Evolutionary conservation across 2,888 invertebrate genomes (phyloP).

Genomic region (Dorcus hopei): DNA sequence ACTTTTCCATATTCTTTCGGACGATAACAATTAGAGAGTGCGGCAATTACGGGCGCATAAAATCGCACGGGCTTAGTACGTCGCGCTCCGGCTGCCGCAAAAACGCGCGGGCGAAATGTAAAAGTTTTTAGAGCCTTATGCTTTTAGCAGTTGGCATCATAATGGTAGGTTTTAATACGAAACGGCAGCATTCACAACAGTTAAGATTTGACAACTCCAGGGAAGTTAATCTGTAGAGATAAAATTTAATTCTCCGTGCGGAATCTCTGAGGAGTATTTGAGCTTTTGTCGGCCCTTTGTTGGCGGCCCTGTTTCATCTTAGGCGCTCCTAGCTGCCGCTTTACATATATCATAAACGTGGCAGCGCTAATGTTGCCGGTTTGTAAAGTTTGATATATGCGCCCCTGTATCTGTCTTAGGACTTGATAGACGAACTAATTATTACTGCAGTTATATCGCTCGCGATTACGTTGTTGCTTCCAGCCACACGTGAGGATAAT

Average conservation of each 20-base stretch:
- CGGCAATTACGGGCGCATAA: background rate
- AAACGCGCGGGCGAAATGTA: slow-evolving; percentile 6
- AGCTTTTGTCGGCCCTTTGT: slow-evolving; percentile 29
- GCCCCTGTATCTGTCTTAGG: slow-evolving; percentile 28
- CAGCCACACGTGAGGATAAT: background rate
- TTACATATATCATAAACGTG: slow-evolving; percentile 5
- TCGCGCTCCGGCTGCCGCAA: background rate
- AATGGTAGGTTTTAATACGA: background rate
- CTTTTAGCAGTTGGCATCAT: slow-evolving; percentile 7
- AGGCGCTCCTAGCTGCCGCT: slow-evolving; percentile 24
- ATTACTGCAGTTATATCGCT: slow-evolving; percentile 6
- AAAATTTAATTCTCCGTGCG: slow-evolving; percentile 30
- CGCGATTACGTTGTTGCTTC: background rate
- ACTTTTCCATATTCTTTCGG: background rate
- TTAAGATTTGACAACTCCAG: slow-evolving; percentile 30
- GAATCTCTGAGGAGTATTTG: slow-evolving; percentile 29
- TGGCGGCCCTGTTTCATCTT: slow-evolving; percentile 24
- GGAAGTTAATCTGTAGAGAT: slow-evolving; percentile 31
- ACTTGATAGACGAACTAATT: slow-evolving; percentile 30
- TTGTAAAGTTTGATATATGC: slow-evolving; percentile 31
- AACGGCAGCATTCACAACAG: slow-evolving; percentile 17
- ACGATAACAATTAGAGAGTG: background rate
- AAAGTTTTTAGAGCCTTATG: slow-evolving; percentile 11
- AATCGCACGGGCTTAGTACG: background rate
- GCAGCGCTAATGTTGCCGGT: slow-evolving; percentile 16